These are phyloP conservation scores for Hypothenemus hampei DNA, from an alignment of 1,140 invertebrate genomes.

Conservation along the genomic window DNA sequence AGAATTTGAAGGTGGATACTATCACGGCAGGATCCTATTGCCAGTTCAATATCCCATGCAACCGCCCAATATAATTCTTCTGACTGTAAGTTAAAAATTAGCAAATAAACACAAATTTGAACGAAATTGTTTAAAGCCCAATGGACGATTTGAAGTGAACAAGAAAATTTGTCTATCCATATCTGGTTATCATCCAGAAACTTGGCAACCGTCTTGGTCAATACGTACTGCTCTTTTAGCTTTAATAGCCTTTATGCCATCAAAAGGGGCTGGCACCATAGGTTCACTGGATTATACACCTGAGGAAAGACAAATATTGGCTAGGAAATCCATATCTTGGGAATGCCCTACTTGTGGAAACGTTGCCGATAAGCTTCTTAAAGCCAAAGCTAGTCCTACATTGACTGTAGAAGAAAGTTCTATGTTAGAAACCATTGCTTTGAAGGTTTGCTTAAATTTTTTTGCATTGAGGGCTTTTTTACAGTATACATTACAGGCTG, in stretches of 20 bases:
- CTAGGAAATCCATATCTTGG: slow-evolving; percentile 64
- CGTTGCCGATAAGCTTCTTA: slow-evolving; percentile 49
- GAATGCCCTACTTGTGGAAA: slow-evolving; percentile 57
- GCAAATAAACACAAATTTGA: not conserved
- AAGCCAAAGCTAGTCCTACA: slow-evolving; percentile 34
- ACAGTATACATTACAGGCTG: slow-evolving; percentile 7
- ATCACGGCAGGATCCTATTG: slow-evolving; percentile 87
- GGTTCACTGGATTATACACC: slow-evolving; percentile 83
- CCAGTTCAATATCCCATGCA: slow-evolving; percentile 96
- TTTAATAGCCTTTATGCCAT: slow-evolving; percentile 93
- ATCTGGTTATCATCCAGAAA: slow-evolving; percentile 95
- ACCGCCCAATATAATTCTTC: slow-evolving; percentile 89
- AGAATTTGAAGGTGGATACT: slow-evolving; percentile 86
- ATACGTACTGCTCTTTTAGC: slow-evolving; percentile 90
- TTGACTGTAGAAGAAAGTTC: slow-evolving; percentile 49
- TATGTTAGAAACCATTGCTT: slow-evolving; percentile 40
- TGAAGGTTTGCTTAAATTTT: slow-evolving; percentile 36
- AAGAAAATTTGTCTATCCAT: slow-evolving; percentile 97
- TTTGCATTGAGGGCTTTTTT: slow-evolving; percentile 1
- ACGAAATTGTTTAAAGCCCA: slow-evolving; percentile 61
- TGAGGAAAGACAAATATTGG: slow-evolving; percentile 76
- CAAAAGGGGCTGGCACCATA: slow-evolving; percentile 77
- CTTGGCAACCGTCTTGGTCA: slow-evolving; percentile 96
- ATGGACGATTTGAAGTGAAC: slow-evolving; percentile 90
- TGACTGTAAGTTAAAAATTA: slow-evolving; percentile 63